Base-by-base conservation (phyloP, 37 sponge, comb jelly and placozoan genomes). In the Oopsacas minuta region DNA sequence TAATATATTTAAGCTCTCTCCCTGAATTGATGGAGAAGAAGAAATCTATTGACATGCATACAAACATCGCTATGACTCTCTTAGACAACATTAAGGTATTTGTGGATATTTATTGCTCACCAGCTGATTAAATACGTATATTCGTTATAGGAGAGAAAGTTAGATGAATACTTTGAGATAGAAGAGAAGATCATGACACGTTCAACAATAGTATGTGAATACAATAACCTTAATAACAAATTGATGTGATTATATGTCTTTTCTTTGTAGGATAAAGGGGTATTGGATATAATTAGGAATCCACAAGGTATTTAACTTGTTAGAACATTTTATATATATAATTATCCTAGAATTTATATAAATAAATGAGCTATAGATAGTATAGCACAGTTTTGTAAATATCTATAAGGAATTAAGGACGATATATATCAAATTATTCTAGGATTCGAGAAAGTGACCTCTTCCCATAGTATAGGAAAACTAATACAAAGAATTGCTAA, bases 11-110 rank as follows among this genome's bases (percentile, higher is more conserved):
- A 81, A 95, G 96, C 52, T 93, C 92, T 22, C 86, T 92, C 0
- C 94, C 98, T 46, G 99, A 97, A 81, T 85, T 97, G 81, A 83
- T 97, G 92, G 99, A 94, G 84, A 85, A 85, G 86, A 97, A 97
- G 88, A 94, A 94, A 85, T 89, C 88, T 0, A 91, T 97, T 82
- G 99, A 97, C 86, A 93, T 93, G 88, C 99, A 97, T 89, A 97
- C 95, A 20, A 97, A 97, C 88, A 91, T 97, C 36, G 99, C 99
- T 36, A 94, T 93, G 38, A 92, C 95, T 3, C 84, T 97, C 7
- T 88, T 94, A 36, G 95, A 97, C 10, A 81, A 93, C 5, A 94
- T 97, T 82, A 94, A 94, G 88, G 96, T 92, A 36, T 84, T 12
- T 46, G 23, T 83, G 83, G 20, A 25, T 23, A 83, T 37, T 35